Evolutionary conservation across 2,113 vertebrate genomes (phyloP).

Genomic region (sheep (Ovis aries)): ARS-UI_Ramb_v3.0 NC_056054.1:127487001-127487500

Average conservation of each 20-base stretch:
- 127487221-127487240: background rate
- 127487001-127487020: background rate
- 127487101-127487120: background rate
- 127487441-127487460: background rate
- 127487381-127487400: background rate
- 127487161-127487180: background rate
- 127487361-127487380: background rate
- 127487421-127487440: background rate
- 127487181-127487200: background rate
- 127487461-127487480: background rate
- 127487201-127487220: background rate
- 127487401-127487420: background rate
- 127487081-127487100: background rate
- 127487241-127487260: background rate
- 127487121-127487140: background rate
- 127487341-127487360: background rate
- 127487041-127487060: background rate
- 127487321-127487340: background rate
- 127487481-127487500: background rate
- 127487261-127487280: background rate
- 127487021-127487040: background rate
- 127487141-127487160: background rate
- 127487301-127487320: background rate
- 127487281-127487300: too few species aligned
- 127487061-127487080: background rate